phyloP scores from a whole-genome alignment of 1,140 invertebrate species.

The Ceratoteleas bidentatus region DNA sequence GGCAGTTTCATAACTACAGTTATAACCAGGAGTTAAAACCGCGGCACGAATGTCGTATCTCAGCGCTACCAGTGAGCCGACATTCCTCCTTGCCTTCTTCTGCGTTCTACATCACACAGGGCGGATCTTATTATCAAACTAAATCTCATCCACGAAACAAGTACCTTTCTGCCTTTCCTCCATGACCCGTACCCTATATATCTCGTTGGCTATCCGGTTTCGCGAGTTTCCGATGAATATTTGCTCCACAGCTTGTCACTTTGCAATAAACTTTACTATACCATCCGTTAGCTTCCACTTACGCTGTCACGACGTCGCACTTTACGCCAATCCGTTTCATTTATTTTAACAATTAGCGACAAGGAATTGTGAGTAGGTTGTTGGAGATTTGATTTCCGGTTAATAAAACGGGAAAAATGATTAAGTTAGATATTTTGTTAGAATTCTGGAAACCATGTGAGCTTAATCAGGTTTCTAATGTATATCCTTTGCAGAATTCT shows the following conservation, averaged over 20 bases:
- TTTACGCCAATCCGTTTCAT: not conserved
- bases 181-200: conserved; percentile 56
- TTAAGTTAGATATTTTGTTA: too few relatives aligned
- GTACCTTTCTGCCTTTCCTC: conserved; percentile 68
- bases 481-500: too few relatives aligned
- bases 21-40: conserved; percentile 82
- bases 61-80: conserved; percentile 70
- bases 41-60: conserved; percentile 81
- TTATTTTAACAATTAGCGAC: not conserved
- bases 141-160: conserved; percentile 79
- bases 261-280: conserved; percentile 5
- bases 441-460: too few relatives aligned
- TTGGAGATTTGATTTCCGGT: too few relatives aligned
- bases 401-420: too few relatives aligned
- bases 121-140: conserved; percentile 80
- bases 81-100: conserved; percentile 65
- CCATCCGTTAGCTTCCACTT: not conserved
- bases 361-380: too few relatives aligned
- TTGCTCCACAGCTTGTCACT: conserved; percentile 41
- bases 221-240: conserved; percentile 65
- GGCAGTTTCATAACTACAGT: conserved; percentile 79
- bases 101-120: conserved; percentile 62
- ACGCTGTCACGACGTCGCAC: not conserved
- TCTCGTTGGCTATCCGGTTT: conserved; percentile 61
- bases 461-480: too few relatives aligned